Base-by-base conservation (phyloP, 2,888 invertebrate genomes). In the Melanotus villosus region DNA sequence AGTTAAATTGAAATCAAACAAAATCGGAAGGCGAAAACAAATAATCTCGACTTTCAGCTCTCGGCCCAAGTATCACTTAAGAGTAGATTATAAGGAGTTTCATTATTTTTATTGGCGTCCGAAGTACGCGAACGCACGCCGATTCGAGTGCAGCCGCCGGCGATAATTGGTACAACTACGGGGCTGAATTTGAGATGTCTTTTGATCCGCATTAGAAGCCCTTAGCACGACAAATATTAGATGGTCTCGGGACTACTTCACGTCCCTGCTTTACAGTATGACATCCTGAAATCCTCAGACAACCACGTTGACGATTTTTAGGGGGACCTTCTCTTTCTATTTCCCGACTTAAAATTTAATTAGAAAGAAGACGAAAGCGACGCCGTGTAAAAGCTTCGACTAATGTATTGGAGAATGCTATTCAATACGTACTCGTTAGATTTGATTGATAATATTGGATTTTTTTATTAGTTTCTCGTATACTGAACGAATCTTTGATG, bases 81-180 rank as follows among this genome's bases (percentile, higher is more conserved):
- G 58, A 58, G 58, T 32, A 50, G 69, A 69, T 69, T 69, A 69
- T 65, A 57, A 64, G 57, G 65, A 45, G 70, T 63, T 70, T 73
- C 64, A 72, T 72, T 70, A 74, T 74, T 74, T 71, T 72, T 71
- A 74, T 71, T 68, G 69, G 66, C 68, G 64, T 70, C 52, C 68
- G 68, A 70, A 36, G 52, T 58, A 62, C 70, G 69, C 65, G 68
- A 70, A 65, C 67, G 71, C 69, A 68, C 71, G 69, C 62, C 67
- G 66, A 60, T 66, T 70, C 65, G 69, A 71, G 71, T 65, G 69
- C 72, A 68, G 72, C 52, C 52, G 32, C 52, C 32, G 10, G 52
- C 63, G 67, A 68, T 75, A 75, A 75, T 75, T 75, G 75, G 72
- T 71, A 52, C 52, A 52, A 52, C 73, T 72, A 71, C 67, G 67